Evolutionary conservation across 2,888 invertebrate genomes (phyloP), one percentile per base, ranked within the genome.

Genomic region (Dicyrtomina minuta): DNA sequence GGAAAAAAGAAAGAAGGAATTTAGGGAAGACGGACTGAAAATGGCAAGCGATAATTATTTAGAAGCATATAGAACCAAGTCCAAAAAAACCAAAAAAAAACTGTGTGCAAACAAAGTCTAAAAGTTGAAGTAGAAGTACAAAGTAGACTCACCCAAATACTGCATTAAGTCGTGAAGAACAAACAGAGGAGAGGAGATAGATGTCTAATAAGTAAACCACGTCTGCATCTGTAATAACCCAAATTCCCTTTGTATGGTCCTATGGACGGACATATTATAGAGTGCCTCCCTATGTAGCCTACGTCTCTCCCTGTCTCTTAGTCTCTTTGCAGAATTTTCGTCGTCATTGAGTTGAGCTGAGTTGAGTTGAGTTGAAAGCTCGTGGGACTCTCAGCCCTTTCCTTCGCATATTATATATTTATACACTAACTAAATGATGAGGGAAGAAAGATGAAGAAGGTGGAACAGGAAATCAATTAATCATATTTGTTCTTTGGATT

Each of bases 401-500:
- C n/a, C n/a, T n/a, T 20, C 10, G 22, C 51, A 51, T 20, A 20
- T 46, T 20, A 3, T 20, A 51, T 10, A 22, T 20, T 20, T 46
- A 26, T n/a, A 33, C 4, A 33, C 33, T 5, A 33, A 26, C 13
- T 27, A 26, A 39, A 39, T 41, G 26, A 17, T 17, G 26, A n/a
- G 5, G 24, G 22, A 20, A 59, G 41, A 27, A 33, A 58, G 58
- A 33, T 55, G 20, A 51, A 51, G 67, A 60, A 59, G 67, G 66
- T 44, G 46, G 58, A 27, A 46, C 26, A 58, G 58, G 59, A 51
- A 67, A 67, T 67, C 67, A 67, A 67, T 67, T 67, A 67, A 67
- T 67, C 67, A 67, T 67, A 51, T 60, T 56, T 66, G 41, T 56
- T 55, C 33, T 3, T 33, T 33, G 66, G 55, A 66, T 55, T 66